Evolutionary conservation across 1,140 invertebrate genomes (phyloP), one percentile per base, ranked within the genome.

Genomic region (Macrobrachium nipponense): DNA sequence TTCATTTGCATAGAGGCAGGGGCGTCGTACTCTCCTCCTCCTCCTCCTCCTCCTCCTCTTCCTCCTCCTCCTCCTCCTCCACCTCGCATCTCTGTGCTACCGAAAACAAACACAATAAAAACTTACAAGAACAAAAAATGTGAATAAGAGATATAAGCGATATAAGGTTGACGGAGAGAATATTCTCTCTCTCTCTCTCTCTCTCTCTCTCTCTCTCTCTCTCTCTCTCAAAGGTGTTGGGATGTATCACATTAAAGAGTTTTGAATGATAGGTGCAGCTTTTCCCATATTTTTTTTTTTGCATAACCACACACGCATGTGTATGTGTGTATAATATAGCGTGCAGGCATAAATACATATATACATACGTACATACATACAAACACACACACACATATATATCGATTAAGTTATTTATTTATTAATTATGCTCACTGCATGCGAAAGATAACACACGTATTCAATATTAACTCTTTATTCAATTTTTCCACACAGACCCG

Each of bases 351-450:
- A 73, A 8, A 44, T 14, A 73, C 11, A 73, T 14, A 73, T 14
- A 73, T n/a, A 73, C 11, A 73, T 14, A 73, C 11, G 51, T 14
- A 73, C 11, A 73, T 14, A 73, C 11, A 73, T 17, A 73, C 36
- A 44, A 5, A 27, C 36, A 72, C 36, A 72, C 36, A 27, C 36
- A 72, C 36, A 72, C 10, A 72, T 20, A 27, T n/a, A 20, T 27
- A 72, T 72, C 44, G 44, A 72, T 27, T n/a, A n/a, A 72, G 44
- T 6, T 72, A 72, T 72, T 36, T 72, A 72, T 20, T 6, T 72
- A 72, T 15, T 20, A 8, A 36, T 23, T 27, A 68, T n/a, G 64
- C 27, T 5, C 12, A 11, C 12, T 68, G 11, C 64, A 20, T 11
- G n/a, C 11, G 11, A 11, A 15, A 43, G 36, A 15, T 72, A 36